Conservation (phyloP, 2,113 vertebrate genomes). For the Desmodus rotundus region DNA sequence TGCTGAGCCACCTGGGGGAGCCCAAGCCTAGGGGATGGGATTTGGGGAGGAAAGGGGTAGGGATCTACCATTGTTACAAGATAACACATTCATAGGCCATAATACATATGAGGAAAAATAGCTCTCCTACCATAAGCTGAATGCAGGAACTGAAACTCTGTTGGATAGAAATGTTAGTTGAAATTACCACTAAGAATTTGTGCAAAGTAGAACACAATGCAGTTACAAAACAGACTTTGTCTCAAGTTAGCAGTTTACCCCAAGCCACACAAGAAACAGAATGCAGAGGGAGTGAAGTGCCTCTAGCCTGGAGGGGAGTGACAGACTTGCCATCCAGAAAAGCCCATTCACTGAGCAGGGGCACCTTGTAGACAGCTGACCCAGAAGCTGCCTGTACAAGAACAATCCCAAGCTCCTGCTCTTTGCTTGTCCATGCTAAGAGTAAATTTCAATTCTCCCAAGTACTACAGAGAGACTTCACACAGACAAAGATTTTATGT, state of each 20-base stretch:
- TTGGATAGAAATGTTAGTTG: conserved; percentile 76
- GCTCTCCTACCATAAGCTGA: conserved; percentile 73
- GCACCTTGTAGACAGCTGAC: background rate
- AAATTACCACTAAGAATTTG: conserved; percentile 67
- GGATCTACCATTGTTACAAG: conserved; percentile 64
- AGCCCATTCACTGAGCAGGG: background rate
- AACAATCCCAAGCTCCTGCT: background rate
- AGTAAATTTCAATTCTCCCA: conserved; percentile 16
- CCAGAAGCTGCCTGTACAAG: background rate
- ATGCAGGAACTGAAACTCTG: conserved; percentile 75
- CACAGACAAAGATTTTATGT: background rate
- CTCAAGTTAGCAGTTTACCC: conserved; percentile 53
- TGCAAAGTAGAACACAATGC: conserved; percentile 56
- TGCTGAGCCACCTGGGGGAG: conserved; percentile 71
- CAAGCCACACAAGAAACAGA: background rate
- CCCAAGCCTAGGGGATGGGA: conserved; percentile 70
- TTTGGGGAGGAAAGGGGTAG: conserved; percentile 53
- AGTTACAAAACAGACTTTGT: conserved; percentile 68
- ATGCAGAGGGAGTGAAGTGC: background rate
- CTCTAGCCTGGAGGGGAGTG: background rate
- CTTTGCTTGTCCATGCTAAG: background rate
- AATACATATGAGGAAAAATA: conserved; percentile 64
- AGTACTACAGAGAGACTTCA: conserved; percentile 20
- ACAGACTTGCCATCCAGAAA: conserved; percentile 38
- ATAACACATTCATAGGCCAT: conserved; percentile 57